phyloP scores from a whole-genome alignment of 2,888 invertebrate species.

The Catocala nupta region DNA sequence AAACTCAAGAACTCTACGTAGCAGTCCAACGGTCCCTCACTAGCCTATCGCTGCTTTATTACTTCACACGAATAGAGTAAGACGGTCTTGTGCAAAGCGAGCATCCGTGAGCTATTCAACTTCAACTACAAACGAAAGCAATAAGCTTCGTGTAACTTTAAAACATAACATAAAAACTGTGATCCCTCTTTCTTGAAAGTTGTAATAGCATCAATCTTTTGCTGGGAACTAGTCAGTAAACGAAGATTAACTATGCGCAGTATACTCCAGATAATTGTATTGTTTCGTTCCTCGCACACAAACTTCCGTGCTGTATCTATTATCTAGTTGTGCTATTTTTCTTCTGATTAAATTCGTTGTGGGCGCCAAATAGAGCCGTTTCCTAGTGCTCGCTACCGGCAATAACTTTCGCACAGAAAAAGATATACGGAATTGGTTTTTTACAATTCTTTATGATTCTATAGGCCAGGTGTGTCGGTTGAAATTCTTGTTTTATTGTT shows the following conservation, averaged over 20 bases:
- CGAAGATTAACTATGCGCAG: slow-evolving; percentile 12
- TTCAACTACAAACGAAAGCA: too few relatives aligned
- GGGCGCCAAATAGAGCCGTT: slow-evolving; percentile 9
- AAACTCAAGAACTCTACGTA: too few relatives aligned
- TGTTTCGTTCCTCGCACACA: slow-evolving; percentile 16
- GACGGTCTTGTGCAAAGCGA: too few relatives aligned
- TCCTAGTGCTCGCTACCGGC: background rate
- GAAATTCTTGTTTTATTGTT: background rate
- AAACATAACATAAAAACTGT: too few relatives aligned
- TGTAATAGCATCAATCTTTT: slow-evolving; percentile 14
- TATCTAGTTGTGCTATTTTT: slow-evolving; percentile 26
- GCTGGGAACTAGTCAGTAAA: background rate
- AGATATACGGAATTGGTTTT: slow-evolving; percentile 4
- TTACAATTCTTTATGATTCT: background rate
- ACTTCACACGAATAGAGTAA: too few relatives aligned
- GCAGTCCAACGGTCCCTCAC: too few relatives aligned
- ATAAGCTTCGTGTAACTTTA: too few relatives aligned
- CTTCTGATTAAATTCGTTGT: slow-evolving; percentile 28
- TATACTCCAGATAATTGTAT: slow-evolving; percentile 18
- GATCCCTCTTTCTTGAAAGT: background rate
- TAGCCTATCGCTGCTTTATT: too few relatives aligned
- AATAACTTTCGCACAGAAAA: slow-evolving; percentile 12
- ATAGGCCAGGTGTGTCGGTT: background rate
- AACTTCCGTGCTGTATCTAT: slow-evolving; percentile 20
- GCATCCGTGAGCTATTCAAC: too few relatives aligned